phyloP scores from a whole-genome alignment of 1,140 invertebrate species.

The Drosophila tropicalis region DNA sequence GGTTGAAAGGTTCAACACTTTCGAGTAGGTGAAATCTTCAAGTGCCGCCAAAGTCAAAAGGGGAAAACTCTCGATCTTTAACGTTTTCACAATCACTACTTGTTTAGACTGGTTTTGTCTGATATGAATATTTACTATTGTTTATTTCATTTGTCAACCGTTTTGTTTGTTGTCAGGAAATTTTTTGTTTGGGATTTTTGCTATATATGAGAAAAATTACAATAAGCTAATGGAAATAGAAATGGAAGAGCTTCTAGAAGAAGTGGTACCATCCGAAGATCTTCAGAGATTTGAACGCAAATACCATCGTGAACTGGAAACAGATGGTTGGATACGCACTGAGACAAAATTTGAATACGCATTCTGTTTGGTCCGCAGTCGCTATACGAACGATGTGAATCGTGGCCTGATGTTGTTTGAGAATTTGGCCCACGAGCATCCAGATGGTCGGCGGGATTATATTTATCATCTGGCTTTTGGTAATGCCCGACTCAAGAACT shows the following conservation, averaged over 20 bases:
- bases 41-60: too few relatives aligned
- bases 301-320: conserved; percentile 90
- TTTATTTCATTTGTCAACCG: background rate
- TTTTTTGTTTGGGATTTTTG: background rate
- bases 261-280: conserved; percentile 89
- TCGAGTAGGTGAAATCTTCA: too few relatives aligned
- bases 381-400: conserved; percentile 88
- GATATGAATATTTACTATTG: too few relatives aligned
- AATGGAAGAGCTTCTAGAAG: conserved; percentile 90
- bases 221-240: background rate
- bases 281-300: conserved; percentile 93
- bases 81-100: too few relatives aligned
- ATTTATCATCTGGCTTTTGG: conserved; percentile 96
- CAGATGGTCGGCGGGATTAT: conserved; percentile 93
- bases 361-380: conserved; percentile 94
- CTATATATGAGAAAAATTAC: background rate
- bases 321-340: conserved; percentile 87
- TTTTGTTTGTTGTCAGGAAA: background rate
- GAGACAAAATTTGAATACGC: conserved; percentile 96
- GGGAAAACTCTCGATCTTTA: too few relatives aligned
- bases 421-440: conserved; percentile 90
- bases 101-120: too few relatives aligned
- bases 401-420: conserved; percentile 91
- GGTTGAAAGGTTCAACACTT: too few relatives aligned
- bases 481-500: conserved; percentile 95